phyloP scores from a whole-genome alignment of 2,113 vertebrate species.

The Trichomycterus rosablanca region DNA sequence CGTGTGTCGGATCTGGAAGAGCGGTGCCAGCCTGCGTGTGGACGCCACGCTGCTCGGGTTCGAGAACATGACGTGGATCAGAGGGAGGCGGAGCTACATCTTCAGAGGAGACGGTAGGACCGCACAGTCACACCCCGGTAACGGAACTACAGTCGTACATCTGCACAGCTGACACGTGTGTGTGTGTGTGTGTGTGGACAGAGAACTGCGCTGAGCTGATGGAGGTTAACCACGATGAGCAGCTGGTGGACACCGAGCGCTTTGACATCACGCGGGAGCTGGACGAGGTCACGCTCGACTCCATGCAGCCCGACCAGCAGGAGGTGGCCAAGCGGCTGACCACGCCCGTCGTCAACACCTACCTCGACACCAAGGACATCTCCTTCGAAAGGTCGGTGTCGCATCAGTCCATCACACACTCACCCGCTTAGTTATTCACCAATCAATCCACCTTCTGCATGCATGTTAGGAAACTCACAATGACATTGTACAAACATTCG shows the following conservation, averaged over 20 bases:
- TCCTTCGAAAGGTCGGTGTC: conserved; percentile 84
- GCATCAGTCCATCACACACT: no score
- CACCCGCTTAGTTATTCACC: no score
- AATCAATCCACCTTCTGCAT: no score
- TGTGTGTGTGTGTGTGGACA: conserved; percentile 46
- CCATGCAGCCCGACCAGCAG: conserved; percentile 86
- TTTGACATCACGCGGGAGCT: conserved; percentile 93
- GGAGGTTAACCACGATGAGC: conserved; percentile 92
- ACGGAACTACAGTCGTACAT: not conserved
- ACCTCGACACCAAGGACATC: conserved; percentile 88
- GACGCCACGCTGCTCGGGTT: conserved; percentile 92
- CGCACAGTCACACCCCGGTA: not conserved
- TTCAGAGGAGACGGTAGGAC: conserved; percentile 86
- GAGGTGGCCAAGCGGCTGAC: conserved; percentile 91
- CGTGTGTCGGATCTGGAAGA: conserved; percentile 96
- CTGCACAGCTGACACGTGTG: not conserved
- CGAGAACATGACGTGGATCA: conserved; percentile 98
- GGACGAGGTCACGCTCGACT: conserved; percentile 82
- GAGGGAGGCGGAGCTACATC: conserved; percentile 90
- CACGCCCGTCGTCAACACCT: conserved; percentile 86
- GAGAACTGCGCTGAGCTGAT: conserved; percentile 88
- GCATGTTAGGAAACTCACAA: no score
- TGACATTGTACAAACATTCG: no score
- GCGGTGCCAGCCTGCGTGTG: conserved; percentile 86
- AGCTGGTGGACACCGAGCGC: conserved; percentile 84